Percentiles rank a stretch among this genome's conserved stretches.
Evolutionary conservation across 1,140 invertebrate genomes (phyloP).

Genomic region (Aphaenogaster ashmeadi): DNA sequence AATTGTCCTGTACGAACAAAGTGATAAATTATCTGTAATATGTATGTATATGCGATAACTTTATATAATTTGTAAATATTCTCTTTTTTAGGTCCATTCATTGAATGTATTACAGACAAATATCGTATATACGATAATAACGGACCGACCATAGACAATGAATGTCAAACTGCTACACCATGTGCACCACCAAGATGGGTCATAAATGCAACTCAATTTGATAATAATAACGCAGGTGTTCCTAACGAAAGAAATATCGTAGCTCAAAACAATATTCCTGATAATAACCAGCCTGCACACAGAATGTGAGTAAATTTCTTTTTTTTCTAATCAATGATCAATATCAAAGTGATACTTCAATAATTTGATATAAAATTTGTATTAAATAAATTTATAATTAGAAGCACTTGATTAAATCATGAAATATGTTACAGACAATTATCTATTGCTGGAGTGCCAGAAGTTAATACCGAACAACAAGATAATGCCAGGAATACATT

Average conservation of each 20-base stretch:
- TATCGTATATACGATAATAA: not conserved
- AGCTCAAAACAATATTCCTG: not conserved
- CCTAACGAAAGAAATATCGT: not conserved
- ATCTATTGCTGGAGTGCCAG: not conserved
- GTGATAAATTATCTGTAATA: not conserved
- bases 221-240: not conserved
- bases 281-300: not conserved
- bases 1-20: not conserved
- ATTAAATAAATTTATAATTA: not conserved
- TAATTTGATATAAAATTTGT: not conserved
- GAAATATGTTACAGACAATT: slow-evolving; percentile 14
- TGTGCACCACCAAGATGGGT: not conserved
- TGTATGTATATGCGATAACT: not conserved
- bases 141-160: no score
- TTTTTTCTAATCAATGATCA: not conserved
- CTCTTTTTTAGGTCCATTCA: not conserved
- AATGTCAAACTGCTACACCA: not conserved
- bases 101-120: not conserved
- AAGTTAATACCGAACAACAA: not conserved
- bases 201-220: not conserved
- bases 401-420: not conserved
- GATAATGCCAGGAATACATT: not conserved
- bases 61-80: not conserved
- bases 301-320: not conserved
- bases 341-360: not conserved